A percentile compares a stretch with the other conserved stretches of the same genome.
Conservation (phyloP, 1,140 invertebrate species). For the Trypoxylus dichotomus region DNA sequence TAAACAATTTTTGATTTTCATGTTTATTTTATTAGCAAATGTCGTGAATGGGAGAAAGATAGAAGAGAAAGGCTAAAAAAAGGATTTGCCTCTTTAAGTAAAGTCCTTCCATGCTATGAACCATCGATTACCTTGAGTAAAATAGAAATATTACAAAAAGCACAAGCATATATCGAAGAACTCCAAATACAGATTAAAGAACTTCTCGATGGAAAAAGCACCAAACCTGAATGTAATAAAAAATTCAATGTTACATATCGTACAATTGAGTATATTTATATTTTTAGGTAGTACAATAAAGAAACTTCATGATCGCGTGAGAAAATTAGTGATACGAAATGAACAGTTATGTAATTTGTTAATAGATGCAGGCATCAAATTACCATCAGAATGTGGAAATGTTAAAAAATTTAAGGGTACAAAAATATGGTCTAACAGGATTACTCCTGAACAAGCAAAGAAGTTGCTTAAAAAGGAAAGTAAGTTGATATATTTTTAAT, state of each 20-base stretch:
- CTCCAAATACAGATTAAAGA: conserved; percentile 54
- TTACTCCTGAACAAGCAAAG: conserved; percentile 43
- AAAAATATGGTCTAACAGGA: conserved; percentile 43
- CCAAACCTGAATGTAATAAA: conserved; percentile 37
- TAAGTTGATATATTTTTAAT: too few relatives aligned
- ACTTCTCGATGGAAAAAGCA: conserved; percentile 40
- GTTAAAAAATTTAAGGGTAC: conserved; percentile 41
- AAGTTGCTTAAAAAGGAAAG: conserved; percentile 44
- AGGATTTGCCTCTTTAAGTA: conserved; percentile 54
- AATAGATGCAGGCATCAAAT: conserved; percentile 52
- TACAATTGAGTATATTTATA: conserved; percentile 26
- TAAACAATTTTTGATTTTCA: neutral
- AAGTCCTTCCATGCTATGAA: conserved; percentile 56
- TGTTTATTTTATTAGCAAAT: conserved; percentile 24
- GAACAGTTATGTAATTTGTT: conserved; percentile 55
- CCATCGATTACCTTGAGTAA: conserved; percentile 53
- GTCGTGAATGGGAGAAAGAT: conserved; percentile 57
- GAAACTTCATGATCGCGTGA: conserved; percentile 53
- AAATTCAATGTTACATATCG: neutral
- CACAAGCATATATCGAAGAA: conserved; percentile 54
- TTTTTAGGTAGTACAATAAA: conserved; percentile 48
- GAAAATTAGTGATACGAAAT: conserved; percentile 53
- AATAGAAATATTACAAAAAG: conserved; percentile 56
- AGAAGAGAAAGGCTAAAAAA: conserved; percentile 56
- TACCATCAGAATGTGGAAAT: conserved; percentile 48